A percentile compares a stretch with the other conserved stretches of the same genome.
Evolutionary conservation across 2,797 vertebrate genomes (phyloP).

Genomic region (Petrocephalus schoutedeni): DNA sequence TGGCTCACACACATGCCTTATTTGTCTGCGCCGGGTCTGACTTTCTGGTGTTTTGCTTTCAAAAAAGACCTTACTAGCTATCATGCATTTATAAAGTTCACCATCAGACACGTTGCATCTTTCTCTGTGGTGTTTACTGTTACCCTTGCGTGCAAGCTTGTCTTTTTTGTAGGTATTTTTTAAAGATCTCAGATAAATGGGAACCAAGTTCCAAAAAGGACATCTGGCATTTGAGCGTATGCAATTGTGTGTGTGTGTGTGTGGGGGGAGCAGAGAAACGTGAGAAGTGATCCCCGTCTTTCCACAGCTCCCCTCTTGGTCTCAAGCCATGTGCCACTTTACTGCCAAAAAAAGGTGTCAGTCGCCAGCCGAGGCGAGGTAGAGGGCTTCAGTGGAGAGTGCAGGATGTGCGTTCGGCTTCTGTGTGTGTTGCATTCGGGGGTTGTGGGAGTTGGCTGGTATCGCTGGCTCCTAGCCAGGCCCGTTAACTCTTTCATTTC

Average conservation of each 20-base stretch:
- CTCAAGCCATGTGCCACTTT: conserved; percentile 78
- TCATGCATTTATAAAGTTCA: conserved; percentile 30
- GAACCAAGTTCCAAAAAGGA: conserved; percentile 90
- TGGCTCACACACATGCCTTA: conserved; percentile 16
- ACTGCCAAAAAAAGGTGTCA: conserved; percentile 96
- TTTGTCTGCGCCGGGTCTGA: conserved; percentile 11
- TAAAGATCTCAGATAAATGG: conserved; percentile 77
- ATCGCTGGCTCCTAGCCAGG: conserved; percentile 54
- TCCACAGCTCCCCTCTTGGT: conserved; percentile 85
- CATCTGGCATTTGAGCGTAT: conserved; percentile 88
- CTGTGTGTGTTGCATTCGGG: background rate
- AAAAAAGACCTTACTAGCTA: conserved; percentile 20
- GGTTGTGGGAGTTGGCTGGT: conserved; percentile 34
- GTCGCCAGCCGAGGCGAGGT: conserved; percentile 66
- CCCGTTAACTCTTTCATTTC: conserved; percentile 25
- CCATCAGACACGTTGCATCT: conserved; percentile 24
- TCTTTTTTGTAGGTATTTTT: conserved; percentile 41
- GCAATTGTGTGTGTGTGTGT: conserved; percentile 33
- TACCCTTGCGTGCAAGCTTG: conserved; percentile 24
- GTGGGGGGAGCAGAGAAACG: conserved; percentile 66
- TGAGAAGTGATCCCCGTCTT: conserved; percentile 78
- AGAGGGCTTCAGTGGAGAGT: conserved; percentile 26
- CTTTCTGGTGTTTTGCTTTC: conserved; percentile 22
- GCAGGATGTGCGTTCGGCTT: conserved; percentile 22
- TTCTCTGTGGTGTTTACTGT: background rate